Evolutionary conservation across 1,140 invertebrate species (phyloP).

Genomic region (Platyura marginata): DNA sequence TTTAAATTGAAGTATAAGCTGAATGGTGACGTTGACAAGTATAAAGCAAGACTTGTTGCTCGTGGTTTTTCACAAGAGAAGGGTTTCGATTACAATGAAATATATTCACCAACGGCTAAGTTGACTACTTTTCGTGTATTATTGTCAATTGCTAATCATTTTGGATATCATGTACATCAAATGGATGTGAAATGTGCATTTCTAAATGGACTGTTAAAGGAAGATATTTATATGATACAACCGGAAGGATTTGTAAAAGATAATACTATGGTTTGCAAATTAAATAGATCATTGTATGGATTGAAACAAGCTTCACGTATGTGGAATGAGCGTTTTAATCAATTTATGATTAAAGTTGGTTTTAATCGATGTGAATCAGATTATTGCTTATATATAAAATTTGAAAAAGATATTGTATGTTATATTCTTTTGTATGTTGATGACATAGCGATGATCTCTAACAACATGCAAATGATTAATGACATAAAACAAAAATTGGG

Average conservation of each 20-base stretch:
- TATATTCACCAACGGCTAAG: slow-evolving; percentile 18
- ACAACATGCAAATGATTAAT: slow-evolving; percentile 1
- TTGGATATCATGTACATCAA: slow-evolving; percentile 14
- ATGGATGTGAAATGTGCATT: slow-evolving; percentile 27
- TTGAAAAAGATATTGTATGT: slow-evolving; percentile 4
- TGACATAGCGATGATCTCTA: slow-evolving; percentile 7
- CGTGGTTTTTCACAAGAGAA: slow-evolving; percentile 17
- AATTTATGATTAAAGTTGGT: slow-evolving; percentile 10
- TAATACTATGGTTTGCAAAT: slow-evolving; percentile 15
- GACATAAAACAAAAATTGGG: background rate
- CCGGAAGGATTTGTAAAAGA: slow-evolving; percentile 14
- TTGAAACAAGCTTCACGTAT: slow-evolving; percentile 18
- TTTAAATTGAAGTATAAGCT: background rate
- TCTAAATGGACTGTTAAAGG: slow-evolving; percentile 23
- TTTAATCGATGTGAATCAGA: slow-evolving; percentile 12
- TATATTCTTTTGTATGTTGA: slow-evolving; percentile 11
- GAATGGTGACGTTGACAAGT: slow-evolving; percentile 4
- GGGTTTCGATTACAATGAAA: slow-evolving; percentile 22
- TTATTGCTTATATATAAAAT: slow-evolving; percentile 9
- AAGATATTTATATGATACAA: slow-evolving; percentile 24
- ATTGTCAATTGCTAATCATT: slow-evolving; percentile 17
- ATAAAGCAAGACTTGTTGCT: slow-evolving; percentile 25
- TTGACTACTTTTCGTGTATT: slow-evolving; percentile 20
- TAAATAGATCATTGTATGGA: slow-evolving; percentile 25
- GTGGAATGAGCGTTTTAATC: slow-evolving; percentile 15